Conservation (phyloP, 2,888 invertebrate genomes). For the Pristionchus maxplancki region DNA sequence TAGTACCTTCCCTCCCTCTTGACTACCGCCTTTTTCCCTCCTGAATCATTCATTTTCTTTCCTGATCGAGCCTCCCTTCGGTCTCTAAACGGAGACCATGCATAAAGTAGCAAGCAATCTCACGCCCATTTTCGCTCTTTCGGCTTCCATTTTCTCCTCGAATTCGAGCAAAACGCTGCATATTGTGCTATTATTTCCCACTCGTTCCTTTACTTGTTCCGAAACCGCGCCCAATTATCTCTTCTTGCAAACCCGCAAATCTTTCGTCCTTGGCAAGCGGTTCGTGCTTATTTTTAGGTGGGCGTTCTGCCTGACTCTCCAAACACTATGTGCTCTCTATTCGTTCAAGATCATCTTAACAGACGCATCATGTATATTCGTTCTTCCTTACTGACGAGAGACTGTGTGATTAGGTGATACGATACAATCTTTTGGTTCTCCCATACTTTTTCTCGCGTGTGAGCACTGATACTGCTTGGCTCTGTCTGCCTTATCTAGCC, state of each 20-base stretch:
- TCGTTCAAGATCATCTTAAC: no score
- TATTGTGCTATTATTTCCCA: neutral
- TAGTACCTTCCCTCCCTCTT: no score
- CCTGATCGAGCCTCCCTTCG: neutral
- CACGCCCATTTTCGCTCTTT: neutral
- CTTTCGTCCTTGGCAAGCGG: neutral
- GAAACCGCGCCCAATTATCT: neutral
- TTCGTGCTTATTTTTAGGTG: neutral
- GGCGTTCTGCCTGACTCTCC: no score
- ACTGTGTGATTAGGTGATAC: no score
- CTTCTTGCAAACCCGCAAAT: neutral
- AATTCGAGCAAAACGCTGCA: neutral
- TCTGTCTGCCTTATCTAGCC: no score
- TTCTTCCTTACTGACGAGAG: no score
- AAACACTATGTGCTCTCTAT: no score
- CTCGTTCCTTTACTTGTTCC: neutral
- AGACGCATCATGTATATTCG: no score
- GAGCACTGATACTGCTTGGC: neutral
- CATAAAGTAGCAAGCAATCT: conserved; percentile 9
- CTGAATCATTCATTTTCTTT: conserved; percentile 29
- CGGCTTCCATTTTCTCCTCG: neutral
- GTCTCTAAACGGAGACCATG: neutral
- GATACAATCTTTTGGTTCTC: no score
- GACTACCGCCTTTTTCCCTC: neutral
- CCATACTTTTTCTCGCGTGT: neutral